These are phyloP conservation scores for Piscicola geometra DNA, from an alignment of 2,888 invertebrate genomes.

Conservation along the genomic window DNA sequence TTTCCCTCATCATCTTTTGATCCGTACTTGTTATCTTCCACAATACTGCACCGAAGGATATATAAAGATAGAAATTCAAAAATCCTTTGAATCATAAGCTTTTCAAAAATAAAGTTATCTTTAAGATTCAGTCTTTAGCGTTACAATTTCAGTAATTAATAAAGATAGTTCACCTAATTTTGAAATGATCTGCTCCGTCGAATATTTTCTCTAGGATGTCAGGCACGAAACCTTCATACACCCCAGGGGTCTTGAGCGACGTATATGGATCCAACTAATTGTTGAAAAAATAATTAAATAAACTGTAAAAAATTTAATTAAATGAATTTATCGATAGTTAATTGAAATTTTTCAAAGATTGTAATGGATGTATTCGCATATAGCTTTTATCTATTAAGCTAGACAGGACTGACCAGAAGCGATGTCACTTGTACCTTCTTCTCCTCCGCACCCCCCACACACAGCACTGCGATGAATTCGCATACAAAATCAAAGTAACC, in stretches of 20 bases:
- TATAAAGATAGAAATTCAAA: no score
- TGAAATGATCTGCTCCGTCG: background rate
- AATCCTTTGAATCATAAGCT: no score
- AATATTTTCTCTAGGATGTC: conserved; percentile 5
- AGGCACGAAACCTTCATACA: background rate
- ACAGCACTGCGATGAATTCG: background rate
- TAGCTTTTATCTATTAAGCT: no score
- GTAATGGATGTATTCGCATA: no score
- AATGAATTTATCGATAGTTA: no score
- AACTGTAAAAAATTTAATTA: no score
- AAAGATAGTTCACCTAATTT: background rate
- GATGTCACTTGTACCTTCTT: background rate
- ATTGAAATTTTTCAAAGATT: no score
- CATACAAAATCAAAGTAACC: background rate
- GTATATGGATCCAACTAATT: background rate
- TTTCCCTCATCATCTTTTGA: background rate
- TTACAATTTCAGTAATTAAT: no score
- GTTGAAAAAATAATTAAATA: no score
- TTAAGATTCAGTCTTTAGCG: no score
- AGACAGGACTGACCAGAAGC: no score
- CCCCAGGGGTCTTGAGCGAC: background rate
- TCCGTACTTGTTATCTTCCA: conserved; percentile 7
- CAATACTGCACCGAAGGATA: background rate
- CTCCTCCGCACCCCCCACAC: conserved; percentile 2
- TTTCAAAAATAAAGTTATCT: no score